Evolutionary conservation across 2,888 invertebrate genomes (phyloP), one percentile per base, ranked within the genome.

Genomic region (Deilephila elpenor): DNA sequence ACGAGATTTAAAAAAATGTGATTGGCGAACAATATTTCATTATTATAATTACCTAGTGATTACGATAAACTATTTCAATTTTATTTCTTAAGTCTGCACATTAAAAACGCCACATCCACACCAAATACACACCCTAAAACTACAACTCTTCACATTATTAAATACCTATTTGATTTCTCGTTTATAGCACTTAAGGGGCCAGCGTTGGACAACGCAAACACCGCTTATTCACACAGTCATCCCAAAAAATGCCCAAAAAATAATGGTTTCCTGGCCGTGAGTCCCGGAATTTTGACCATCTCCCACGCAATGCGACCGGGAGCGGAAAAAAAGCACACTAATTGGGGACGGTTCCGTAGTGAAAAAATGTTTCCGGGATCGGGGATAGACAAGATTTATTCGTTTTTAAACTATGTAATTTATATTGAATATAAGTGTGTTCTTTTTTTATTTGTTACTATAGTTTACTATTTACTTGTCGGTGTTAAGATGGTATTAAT

Each of bases 231-330:
- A 56, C 67, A 73, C 60, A 77, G 51, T 20, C 5, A 51, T 71
- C 74, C 73, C 29, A 75, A 72, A 19, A 78, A 81, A 79, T 83
- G 76, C 75, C 64, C 73, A 71, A 78, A 64, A 75, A 76, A 80
- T 75, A 81, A 80, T 76, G 73, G 82, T 80, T 86, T 83, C 85
- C 86, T 82, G 78, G 37, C 74, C 75, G 76, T 79, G 80, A 75
- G 77, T 74, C 75, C 78, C 74, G 73, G 81, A 79, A 80, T 82
- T 80, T 75, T 74, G 73, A 34, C 61, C 73, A 75, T 81, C 79
- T 84, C 84, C 80, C 85, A 86, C 84, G 83, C 79, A 72, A 74
- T 7, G 32, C 56, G 32, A 44, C 53, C 72, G 64, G 37, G 53
- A 62, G n/a, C 61, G n/a, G 71, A 74, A 74, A 71, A 73, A 71